Evolutionary conservation across 1,140 invertebrate genomes (phyloP).

Genomic region (Anastrepha ludens): DNA sequence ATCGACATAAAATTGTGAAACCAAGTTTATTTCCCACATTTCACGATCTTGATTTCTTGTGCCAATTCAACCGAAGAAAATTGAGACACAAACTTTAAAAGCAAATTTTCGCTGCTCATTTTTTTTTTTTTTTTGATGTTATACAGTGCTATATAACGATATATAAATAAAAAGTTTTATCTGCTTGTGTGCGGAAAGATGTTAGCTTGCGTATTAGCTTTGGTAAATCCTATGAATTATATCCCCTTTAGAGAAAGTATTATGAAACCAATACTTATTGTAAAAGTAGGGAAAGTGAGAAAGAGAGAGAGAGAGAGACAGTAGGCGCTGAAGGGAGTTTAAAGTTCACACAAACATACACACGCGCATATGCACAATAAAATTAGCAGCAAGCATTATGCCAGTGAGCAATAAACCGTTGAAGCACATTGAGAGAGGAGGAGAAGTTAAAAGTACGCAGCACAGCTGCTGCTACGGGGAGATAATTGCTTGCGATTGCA

Average conservation of each 20-base stretch:
- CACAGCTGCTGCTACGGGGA: constrained; percentile 6
- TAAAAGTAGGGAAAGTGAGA: no score
- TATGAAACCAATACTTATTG: background rate
- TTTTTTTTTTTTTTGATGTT: no score
- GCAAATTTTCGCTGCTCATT: no score
- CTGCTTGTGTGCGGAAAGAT: background rate
- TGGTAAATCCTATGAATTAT: background rate
- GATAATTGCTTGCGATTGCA: constrained; percentile 48
- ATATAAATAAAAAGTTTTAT: no score
- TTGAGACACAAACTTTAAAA: no score
- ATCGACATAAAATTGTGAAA: no score
- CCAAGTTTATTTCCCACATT: no score
- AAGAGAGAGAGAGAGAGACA: no score
- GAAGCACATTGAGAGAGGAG: background rate
- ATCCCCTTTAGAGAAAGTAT: background rate
- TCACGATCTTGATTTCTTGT: no score
- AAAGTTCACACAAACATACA: background rate
- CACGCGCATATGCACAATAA: background rate
- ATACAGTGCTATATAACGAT: no score
- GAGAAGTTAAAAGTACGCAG: background rate
- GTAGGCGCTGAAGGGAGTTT: background rate
- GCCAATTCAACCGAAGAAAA: no score
- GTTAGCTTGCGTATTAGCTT: background rate
- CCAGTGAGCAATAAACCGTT: background rate
- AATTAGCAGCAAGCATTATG: background rate